Evolutionary conservation across 2,797 vertebrate genomes (phyloP), one percentile per base, ranked within the genome.

Genomic region (Hoplostethus atlanticus): DNA sequence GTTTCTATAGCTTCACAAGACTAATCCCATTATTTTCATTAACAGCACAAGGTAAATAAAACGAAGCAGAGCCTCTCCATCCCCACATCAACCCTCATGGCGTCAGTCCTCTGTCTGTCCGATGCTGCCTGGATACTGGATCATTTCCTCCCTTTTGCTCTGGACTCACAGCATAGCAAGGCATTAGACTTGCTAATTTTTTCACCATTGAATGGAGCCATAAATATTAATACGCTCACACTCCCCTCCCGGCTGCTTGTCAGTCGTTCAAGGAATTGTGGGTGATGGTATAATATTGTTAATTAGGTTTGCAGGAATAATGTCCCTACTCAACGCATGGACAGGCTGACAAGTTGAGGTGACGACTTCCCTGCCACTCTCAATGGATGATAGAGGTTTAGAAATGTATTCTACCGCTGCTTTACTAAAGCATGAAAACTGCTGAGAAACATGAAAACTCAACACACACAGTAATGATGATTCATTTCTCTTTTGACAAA

Each of bases 171-270:
- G 61, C 73, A 31, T 38, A 25, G 82, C 73, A 71, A 80, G 72
- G 77, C 81, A 93, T 92, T 92, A 92, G 84, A 94, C 87, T 92
- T 92, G 91, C 88, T 90, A 92, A 93, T 92, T 83, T 89, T 61
- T 84, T 85, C 80, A 83, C 77, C 57, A 64, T 82, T 81, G 86
- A 86, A 87, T 70, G 65, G 73, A 87, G 5, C 72, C 85, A 93
- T 92, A 90, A 91, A 92, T 93, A 92, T 93, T 89, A 90, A 93
- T 92, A 77, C 42, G 38, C 76, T 63, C 73, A 72, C 63, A n/a
- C 70, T 73, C 58, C 53, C 63, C 77, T 80, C 76, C 65, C 70
- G 61, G 58, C 79, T 81, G 82, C 88, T 82, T 85, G 90, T 79
- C 85, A 82, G 81, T 80, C 46, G 21, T 80, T 71, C 57, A 73